These are phyloP conservation scores for Lepus americanus DNA, from an alignment of 2,113 vertebrate species.

Conservation along the genomic window DNA sequence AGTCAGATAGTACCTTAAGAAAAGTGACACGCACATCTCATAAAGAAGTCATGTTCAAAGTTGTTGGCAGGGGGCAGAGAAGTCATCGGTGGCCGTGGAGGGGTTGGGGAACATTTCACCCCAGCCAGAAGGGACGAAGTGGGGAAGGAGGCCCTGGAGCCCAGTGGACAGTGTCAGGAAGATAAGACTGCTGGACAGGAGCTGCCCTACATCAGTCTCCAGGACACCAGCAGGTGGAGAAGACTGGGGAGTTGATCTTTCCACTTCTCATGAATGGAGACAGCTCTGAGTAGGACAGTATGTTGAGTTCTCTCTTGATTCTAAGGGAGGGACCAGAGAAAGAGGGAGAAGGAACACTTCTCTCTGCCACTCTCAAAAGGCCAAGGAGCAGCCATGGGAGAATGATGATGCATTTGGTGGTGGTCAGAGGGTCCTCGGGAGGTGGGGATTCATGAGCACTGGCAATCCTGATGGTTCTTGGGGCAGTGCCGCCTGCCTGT, in stretches of 20 bases:
- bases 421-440: background rate
- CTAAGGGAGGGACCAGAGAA: background rate
- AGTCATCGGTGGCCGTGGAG: fast-evolving
- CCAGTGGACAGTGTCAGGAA: background rate
- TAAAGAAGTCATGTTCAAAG: background rate
- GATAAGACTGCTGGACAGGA: background rate
- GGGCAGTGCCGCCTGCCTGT: too few relatives aligned
- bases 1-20: background rate
- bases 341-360: background rate
- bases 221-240: background rate
- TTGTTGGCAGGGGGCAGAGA: background rate
- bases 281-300: background rate
- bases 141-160: background rate
- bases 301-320: background rate
- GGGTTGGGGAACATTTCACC: background rate
- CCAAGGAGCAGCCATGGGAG: background rate
- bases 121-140: background rate
- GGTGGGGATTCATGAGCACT: fast-evolving
- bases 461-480: background rate
- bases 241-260: fast-evolving
- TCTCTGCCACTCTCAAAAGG: background rate
- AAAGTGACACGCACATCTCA: background rate
- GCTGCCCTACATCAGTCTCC: background rate
- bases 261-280: background rate
- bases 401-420: too few relatives aligned